Evolutionary conservation across 2,113 vertebrate genomes (phyloP).

Genomic region (Stercorarius parasiticus): DNA sequence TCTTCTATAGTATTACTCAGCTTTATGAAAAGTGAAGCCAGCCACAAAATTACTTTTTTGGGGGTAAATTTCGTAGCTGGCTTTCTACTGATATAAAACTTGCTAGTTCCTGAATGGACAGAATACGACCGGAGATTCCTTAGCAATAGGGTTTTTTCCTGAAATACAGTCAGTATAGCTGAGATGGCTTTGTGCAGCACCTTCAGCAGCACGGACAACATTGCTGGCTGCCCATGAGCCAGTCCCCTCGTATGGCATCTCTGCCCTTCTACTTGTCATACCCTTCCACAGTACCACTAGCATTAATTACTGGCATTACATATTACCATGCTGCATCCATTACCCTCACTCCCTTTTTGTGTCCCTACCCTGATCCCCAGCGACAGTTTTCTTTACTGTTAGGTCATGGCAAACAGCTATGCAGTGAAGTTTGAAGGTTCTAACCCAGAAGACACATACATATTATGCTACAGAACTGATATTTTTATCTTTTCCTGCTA

Average conservation of each 20-base stretch:
- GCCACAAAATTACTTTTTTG: not conserved
- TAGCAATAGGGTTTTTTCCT: not conserved
- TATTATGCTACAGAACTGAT: not conserved
- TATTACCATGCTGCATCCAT: not conserved
- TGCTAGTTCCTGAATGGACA: not conserved
- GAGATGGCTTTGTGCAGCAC: not conserved
- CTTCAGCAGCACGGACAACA: not conserved
- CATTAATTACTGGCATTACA: not conserved
- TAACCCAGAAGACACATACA: not conserved
- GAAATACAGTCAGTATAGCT: not conserved
- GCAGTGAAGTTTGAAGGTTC: not conserved
- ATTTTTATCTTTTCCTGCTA: not conserved
- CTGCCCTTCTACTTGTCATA: not conserved
- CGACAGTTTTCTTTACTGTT: not conserved
- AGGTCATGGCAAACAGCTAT: not conserved
- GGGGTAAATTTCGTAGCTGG: not conserved
- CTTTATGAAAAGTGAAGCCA: not conserved
- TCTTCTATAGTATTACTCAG: not conserved
- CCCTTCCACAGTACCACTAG: not conserved
- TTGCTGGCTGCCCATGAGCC: not conserved
- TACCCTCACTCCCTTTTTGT: not conserved
- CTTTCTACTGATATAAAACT: not conserved
- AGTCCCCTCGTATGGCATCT: not conserved
- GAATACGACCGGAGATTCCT: not conserved
- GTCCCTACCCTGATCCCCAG: not conserved